Percentiles rank a stretch among this genome's conserved stretches.
Conservation (phyloP, 2,888 invertebrate genomes). For the Campoplex capitator region DNA sequence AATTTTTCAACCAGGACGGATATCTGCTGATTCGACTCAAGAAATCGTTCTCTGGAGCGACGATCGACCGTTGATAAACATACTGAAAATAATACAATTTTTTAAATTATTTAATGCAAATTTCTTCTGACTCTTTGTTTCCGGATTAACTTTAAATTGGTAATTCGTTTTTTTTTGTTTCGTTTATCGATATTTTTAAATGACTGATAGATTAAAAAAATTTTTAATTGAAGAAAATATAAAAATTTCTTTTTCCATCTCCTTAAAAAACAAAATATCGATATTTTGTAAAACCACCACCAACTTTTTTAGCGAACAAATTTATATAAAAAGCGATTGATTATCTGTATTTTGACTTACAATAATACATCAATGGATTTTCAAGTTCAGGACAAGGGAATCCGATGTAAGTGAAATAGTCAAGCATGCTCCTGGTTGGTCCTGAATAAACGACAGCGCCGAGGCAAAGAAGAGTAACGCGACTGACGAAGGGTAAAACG, state of each 20-base stretch:
- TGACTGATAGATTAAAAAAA: too few relatives aligned
- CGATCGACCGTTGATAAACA: conserved; percentile 89
- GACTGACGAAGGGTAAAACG: conserved; percentile 97
- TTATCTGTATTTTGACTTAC: conserved; percentile 86
- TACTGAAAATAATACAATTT: conserved; percentile 84
- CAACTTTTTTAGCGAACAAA: too few relatives aligned
- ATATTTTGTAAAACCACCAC: too few relatives aligned
- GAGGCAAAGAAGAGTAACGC: conserved; percentile 95
- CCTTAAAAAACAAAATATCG: too few relatives aligned
- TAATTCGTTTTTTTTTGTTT: too few relatives aligned
- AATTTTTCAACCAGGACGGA: conserved; percentile 96
- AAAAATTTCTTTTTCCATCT: too few relatives aligned
- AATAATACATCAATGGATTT: conserved; percentile 99
- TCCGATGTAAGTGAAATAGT: conserved; percentile 97
- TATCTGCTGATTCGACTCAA: conserved; percentile 97
- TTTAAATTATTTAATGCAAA: neutral
- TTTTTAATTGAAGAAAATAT: too few relatives aligned
- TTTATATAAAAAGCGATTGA: neutral
- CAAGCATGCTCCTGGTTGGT: conserved; percentile 95
- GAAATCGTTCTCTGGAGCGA: conserved; percentile 94
- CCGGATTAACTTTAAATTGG: too few relatives aligned
- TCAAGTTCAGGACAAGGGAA: conserved; percentile 98
- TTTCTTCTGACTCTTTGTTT: neutral
- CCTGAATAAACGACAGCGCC: conserved; percentile 97
- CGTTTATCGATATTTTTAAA: too few relatives aligned